These are phyloP conservation scores for Crenuchus spilurus DNA, from an alignment of 2,797 vertebrate species.

Conservation along the genomic window DNA sequence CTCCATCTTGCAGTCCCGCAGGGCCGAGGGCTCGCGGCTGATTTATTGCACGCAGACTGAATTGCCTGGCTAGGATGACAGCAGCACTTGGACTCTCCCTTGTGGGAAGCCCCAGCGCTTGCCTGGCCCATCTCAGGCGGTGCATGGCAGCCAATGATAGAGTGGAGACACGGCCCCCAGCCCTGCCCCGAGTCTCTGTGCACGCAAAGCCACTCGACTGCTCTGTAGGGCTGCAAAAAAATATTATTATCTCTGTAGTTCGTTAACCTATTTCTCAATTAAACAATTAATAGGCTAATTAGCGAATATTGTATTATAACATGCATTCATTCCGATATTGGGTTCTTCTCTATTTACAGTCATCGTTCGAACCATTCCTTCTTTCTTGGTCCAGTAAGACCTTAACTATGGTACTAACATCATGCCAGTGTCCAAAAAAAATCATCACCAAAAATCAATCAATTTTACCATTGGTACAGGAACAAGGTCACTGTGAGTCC, in stretches of 20 bases:
- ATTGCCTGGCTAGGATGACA: constrained; percentile 79
- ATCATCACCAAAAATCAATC: no score
- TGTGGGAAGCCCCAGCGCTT: constrained; percentile 69
- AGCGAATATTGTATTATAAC: no score
- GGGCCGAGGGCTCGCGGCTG: constrained; percentile 78
- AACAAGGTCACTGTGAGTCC: no score
- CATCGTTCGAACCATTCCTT: not conserved
- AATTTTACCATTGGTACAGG: no score
- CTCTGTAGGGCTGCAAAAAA: not conserved
- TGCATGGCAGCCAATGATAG: constrained; percentile 64
- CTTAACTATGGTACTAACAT: no score
- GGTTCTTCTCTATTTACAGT: not conserved
- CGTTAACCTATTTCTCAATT: not conserved
- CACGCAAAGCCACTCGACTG: not conserved
- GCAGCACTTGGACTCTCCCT: constrained; percentile 76
- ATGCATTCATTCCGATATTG: no score
- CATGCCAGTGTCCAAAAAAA: no score
- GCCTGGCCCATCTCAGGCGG: constrained; percentile 60
- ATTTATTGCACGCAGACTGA: constrained; percentile 80
- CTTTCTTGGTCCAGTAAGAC: not conserved
- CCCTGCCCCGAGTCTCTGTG: constrained; percentile 14
- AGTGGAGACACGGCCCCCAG: constrained; percentile 30
- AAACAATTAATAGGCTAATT: not conserved
- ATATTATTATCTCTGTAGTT: not conserved
- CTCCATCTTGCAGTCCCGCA: constrained; percentile 82